These are phyloP conservation scores for Leucophenga montana DNA, from an alignment of 2,888 invertebrate genomes.

Conservation along the genomic window DNA sequence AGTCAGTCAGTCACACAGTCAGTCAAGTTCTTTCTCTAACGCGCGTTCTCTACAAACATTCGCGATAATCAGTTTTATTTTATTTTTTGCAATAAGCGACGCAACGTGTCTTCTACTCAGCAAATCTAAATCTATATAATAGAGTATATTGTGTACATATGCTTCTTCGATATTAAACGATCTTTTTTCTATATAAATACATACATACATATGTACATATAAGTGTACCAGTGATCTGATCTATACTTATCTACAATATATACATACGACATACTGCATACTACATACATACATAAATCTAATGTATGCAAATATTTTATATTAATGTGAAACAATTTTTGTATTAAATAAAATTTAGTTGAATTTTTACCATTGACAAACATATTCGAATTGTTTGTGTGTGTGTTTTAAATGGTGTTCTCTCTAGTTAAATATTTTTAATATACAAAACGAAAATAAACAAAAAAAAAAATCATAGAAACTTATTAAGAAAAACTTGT, in stretches of 20 bases:
- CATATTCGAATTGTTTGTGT: neutral
- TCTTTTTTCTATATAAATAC: too few relatives aligned
- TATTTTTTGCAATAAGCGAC: conserved; percentile 28
- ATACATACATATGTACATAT: too few relatives aligned
- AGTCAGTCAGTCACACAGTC: conserved; percentile 11
- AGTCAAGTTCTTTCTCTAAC: too few relatives aligned
- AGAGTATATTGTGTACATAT: too few relatives aligned
- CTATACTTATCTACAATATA: conserved; percentile 37
- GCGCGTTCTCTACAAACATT: too few relatives aligned
- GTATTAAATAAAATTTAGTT: conserved; percentile 18
- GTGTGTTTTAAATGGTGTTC: too few relatives aligned
- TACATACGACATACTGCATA: conserved; percentile 18
- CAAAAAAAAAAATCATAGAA: neutral
- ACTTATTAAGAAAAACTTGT: conserved; percentile 1
- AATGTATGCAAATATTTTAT: conserved; percentile 4
- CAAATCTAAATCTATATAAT: neutral
- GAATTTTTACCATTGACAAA: conserved; percentile 12
- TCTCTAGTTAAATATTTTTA: conserved; percentile 17
- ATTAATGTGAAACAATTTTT: conserved; percentile 15
- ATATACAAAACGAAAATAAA: neutral
- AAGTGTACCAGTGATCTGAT: too few relatives aligned
- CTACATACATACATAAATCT: neutral
- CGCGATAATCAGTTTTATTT: conserved; percentile 8
- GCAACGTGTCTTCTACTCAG: too few relatives aligned
- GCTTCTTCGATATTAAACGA: too few relatives aligned